phyloP scores from a whole-genome alignment of 2,797 vertebrate species.

The Xenops minutus region DNA sequence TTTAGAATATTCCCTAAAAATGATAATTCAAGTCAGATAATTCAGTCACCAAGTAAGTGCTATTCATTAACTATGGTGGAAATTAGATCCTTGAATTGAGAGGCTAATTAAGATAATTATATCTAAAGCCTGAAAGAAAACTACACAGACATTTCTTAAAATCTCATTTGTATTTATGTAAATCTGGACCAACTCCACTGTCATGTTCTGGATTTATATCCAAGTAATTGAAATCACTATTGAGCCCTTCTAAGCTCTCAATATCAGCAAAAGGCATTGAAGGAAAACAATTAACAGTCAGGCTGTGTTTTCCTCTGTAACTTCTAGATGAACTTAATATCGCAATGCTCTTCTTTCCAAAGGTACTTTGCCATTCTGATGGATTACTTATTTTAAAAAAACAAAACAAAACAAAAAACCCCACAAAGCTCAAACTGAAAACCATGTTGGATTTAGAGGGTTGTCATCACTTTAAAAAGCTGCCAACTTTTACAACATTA shows the following conservation, averaged over 20 bases:
- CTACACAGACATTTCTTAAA: conserved; percentile 29
- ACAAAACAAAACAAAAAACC: too few species aligned
- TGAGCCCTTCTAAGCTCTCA: not conserved
- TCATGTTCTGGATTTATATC: conserved; percentile 17
- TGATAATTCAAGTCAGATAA: conserved; percentile 9
- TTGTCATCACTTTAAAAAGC: not conserved
- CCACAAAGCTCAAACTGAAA: not conserved
- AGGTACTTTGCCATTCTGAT: not conserved
- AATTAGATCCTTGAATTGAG: conserved; percentile 45
- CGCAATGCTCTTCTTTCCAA: not conserved
- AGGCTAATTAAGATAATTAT: conserved; percentile 58
- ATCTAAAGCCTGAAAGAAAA: conserved; percentile 38
- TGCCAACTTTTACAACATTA: conserved; percentile 6
- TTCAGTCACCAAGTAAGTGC: conserved; percentile 12
- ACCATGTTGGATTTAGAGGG: not conserved
- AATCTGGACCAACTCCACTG: conserved; percentile 20
- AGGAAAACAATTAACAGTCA: conserved; percentile 5
- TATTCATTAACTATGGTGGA: conserved; percentile 20
- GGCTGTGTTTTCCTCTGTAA: not conserved
- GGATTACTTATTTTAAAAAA: not conserved
- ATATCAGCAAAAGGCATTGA: conserved; percentile 8
- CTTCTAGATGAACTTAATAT: not conserved
- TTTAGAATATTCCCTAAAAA: conserved; percentile 29
- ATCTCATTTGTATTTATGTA: conserved; percentile 29
- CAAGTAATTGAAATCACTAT: conserved; percentile 8